Evolutionary conservation across 2,888 invertebrate species (phyloP), one percentile per base, ranked within the genome.

Genomic region (Pandemis heparana): DNA sequence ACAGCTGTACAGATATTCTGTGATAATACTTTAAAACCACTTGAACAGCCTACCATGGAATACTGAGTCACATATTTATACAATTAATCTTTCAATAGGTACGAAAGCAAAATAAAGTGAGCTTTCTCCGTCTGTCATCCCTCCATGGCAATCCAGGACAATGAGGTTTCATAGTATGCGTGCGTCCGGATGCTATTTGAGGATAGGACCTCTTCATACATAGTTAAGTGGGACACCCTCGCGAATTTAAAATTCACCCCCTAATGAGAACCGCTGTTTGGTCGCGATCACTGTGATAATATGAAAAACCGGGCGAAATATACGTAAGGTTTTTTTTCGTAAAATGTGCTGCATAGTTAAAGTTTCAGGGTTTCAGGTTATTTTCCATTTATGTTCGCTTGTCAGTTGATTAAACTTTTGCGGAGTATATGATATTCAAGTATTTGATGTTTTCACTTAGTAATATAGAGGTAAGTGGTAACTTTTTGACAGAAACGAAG

Each of bases 231-330:
- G 82, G 79, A 87, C 86, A 82, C 86, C 89, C 87, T 85, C 85
- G 81, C 85, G 72, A 87, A 91, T 92, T 92, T 91, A 90, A 92
- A 92, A 92, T 92, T 92, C 91, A 92, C 89, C 90, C 89, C 83
- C 79, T 89, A 89, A 91, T 89, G 87, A 90, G 88, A 82, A 83
- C 76, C 79, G 81, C 82, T 89, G 87, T 89, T 87, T 87, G 85
- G 80, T 81, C 84, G 82, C 81, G 83, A 90, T 91, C 84, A 89
- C 88, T 82, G 79, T 80, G 79, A 85, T 87, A 82, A 85, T 77
- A 77, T 75, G 72, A 73, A 77, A 69, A 69, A 71, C 66, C 18
- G 64, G 18, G 32, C 41, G 53, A 62, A 68, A 65, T 23, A 63
- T 51, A 62, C 38, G 53, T 71, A n/a, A 12, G 46, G 18, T 12